Base-by-base conservation (phyloP, 2,888 invertebrate species). In the Ceriagrion tenellum region DNA sequence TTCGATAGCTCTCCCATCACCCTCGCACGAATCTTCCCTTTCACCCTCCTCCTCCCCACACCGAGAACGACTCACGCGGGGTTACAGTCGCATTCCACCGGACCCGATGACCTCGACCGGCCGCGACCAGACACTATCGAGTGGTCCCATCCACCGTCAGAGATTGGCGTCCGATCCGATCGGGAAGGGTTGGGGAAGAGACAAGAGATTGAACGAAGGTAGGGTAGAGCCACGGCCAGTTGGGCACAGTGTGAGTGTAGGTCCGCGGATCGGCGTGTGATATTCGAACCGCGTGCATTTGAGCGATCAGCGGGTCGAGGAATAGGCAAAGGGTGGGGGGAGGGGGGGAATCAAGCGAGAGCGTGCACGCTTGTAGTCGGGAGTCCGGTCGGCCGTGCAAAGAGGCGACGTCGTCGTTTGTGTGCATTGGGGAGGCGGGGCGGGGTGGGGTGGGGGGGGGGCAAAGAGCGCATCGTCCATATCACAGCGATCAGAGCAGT, bases 81-180 rank as follows among this genome's bases (percentile, higher is more conserved):
- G 56, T 16, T 6, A 23, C 4, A 8, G 30, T 81, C 30, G 81
- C 81, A 35, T 81, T 30, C 81, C 69, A 69, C 69, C 69, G 69
- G n/a, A 69, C 69, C 69, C 30, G 30, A 30, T 81, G 81, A 81
- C 81, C 81, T 81, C 81, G 81, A 81, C 81, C 81, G 81, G 81
- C 30, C 35, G 18, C 69, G 69, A 69, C 8, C 81, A 81, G 81
- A 30, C 81, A 81, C 81, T 81, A 81, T 12, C 35, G 30, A 81
- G 30, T 13, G 13, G 16, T 35, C n/a, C n/a, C 69, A 12, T 23
- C 81, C 26, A 16, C 81, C 69, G 69, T 47, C 69, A 35, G 30
- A 81, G 81, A 81, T 35, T 81, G 81, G 35, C 81, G 35, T 35
- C 81, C 16, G 35, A 35, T 81, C 35, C 23, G 69, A 81, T 26